phyloP scores from a whole-genome alignment of 2,888 invertebrate genomes.

The Aplocera efformata region DNA sequence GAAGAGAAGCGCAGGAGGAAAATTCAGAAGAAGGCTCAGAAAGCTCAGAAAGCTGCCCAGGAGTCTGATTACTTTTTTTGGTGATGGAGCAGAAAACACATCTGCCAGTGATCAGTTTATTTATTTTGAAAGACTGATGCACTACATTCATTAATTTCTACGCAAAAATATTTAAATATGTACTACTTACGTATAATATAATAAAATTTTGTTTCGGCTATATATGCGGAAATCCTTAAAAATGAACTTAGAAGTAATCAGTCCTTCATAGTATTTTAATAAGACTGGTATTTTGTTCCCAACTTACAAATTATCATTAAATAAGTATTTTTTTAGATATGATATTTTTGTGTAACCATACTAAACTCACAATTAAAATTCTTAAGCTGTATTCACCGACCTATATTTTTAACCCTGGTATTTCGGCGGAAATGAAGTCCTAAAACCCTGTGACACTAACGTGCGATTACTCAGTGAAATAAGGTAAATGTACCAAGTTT shows the following conservation, averaged over 20 bases:
- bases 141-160: too few relatives aligned
- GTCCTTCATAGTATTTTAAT: too few relatives aligned
- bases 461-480: constrained; percentile 30
- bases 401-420: constrained; percentile 12
- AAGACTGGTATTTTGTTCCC: too few relatives aligned
- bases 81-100: constrained; percentile 7
- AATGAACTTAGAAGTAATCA: too few relatives aligned
- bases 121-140: constrained; percentile 3
- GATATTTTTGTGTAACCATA: not conserved
- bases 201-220: too few relatives aligned
- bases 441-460: constrained; percentile 24
- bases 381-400: not conserved
- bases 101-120: constrained; percentile 1
- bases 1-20: constrained; percentile 47
- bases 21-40: constrained; percentile 39
- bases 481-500: constrained; percentile 41
- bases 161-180: too few relatives aligned
- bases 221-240: too few relatives aligned
- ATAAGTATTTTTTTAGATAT: too few relatives aligned
- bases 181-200: too few relatives aligned
- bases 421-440: constrained; percentile 4
- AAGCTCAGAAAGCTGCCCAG: constrained; percentile 21
- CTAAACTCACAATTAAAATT: constrained; percentile 8
- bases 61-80: constrained; percentile 6
- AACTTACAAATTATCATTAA: too few relatives aligned